Base-by-base conservation (phyloP, 2,797 vertebrate genomes). In the Denticeps clupeoides region DNA sequence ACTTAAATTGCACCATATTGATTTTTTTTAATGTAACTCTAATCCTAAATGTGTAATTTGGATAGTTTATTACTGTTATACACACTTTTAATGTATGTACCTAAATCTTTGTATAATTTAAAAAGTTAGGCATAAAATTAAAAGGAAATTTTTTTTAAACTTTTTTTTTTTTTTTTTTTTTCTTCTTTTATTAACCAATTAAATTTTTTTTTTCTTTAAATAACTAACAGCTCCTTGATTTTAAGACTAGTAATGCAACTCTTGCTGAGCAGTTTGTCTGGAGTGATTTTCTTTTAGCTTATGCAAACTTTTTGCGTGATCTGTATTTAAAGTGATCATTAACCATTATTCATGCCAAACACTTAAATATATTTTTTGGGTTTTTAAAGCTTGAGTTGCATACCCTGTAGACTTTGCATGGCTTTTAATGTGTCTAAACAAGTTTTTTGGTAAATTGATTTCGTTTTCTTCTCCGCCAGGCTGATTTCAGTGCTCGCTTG, bases 11-110 rank as follows among this genome's bases (percentile, higher is more conserved):
- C 89, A 88, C 82, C 87, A 84, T 87, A n/a, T n/a, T n/a, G n/a
- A n/a, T n/a, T n/a, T n/a, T n/a, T 87, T 87, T 92, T 78, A 93
- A 96, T 91, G 93, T 95, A 96, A 95, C 86, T 73, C 75, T 85
- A 86, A 87, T 76, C 82, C 73, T 90, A 92, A 94, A 93, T 93
- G 83, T 93, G 84, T 89, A 87, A 89, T 87, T 91, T 88, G 86
- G 50, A 77, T 81, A 87, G 82, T 90, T 82, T 91, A 88, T 88
- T 86, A 74, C 79, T 79, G 77, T 82, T 82, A 81, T 38, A 35
- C 46, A 49, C 69, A 77, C n/a, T n/a, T n/a, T n/a, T n/a, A n/a
- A n/a, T n/a, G n/a, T n/a, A n/a, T n/a, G n/a, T n/a, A n/a, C n/a
- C n/a, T n/a, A n/a, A n/a, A n/a, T n/a, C n/a, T n/a, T n/a, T n/a